phyloP scores from a whole-genome alignment of 2,888 invertebrate species.

The Hymenopus coronatus region DNA sequence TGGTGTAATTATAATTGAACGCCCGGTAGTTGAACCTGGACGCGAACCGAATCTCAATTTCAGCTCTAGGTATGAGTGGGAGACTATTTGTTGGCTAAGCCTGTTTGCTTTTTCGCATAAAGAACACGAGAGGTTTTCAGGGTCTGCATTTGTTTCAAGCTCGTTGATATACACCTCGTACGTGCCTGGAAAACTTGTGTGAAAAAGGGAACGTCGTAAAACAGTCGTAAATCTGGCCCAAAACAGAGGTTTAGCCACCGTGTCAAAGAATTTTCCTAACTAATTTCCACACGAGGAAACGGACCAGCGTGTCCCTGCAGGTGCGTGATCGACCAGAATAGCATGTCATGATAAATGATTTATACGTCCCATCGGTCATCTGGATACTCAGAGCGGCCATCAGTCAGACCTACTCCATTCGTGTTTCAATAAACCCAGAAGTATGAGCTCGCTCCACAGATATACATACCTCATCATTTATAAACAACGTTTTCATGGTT shows the following conservation, averaged over 20 bases:
- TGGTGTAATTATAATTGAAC: too few relatives aligned
- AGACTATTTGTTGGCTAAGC: background rate
- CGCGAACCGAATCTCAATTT: background rate
- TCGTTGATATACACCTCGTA: background rate
- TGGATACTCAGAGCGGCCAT: background rate
- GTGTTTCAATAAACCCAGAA: constrained; percentile 2
- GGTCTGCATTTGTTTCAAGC: background rate
- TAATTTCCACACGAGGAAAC: background rate
- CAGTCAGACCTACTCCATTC: background rate
- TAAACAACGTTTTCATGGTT: background rate
- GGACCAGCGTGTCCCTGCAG: background rate
- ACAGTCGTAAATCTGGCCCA: background rate
- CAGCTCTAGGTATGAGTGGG: background rate
- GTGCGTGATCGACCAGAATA: background rate
- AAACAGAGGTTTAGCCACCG: background rate
- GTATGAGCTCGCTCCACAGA: background rate
- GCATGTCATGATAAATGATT: constrained; percentile 17
- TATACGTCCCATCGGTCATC: constrained; percentile 13
- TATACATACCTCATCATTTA: background rate
- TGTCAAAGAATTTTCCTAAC: background rate
- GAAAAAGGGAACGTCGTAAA: background rate
- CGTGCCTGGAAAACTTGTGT: background rate
- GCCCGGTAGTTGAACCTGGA: too few relatives aligned
- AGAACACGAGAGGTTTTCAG: background rate
- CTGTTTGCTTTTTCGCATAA: background rate